phyloP scores from a whole-genome alignment of 2,797 vertebrate genomes.

The Lutjanus argentimaculatus region DNA sequence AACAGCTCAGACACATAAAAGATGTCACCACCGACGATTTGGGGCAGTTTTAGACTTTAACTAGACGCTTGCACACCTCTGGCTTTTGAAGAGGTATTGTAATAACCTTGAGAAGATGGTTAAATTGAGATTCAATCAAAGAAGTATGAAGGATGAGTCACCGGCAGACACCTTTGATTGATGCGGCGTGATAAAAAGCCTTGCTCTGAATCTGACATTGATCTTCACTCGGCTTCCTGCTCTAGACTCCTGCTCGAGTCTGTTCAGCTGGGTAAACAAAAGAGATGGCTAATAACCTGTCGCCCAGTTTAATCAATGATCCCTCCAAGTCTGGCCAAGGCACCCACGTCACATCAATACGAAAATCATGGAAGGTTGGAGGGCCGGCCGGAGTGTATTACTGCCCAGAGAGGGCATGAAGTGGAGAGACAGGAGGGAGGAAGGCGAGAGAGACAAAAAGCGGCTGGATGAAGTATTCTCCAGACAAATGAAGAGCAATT shows the following conservation, averaged over 20 bases:
- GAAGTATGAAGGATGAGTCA: conserved; percentile 53
- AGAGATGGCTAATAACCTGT: conserved; percentile 68
- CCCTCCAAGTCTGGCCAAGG: conserved; percentile 50
- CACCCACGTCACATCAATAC: conserved; percentile 46
- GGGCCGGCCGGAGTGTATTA: conserved; percentile 19
- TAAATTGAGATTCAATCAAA: conserved; percentile 65
- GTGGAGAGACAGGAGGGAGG: background rate
- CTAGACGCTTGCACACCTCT: background rate
- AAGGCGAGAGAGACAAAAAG: conserved; percentile 2
- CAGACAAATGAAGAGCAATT: conserved; percentile 29
- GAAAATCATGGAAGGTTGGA: conserved; percentile 51
- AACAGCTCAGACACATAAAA: conserved; percentile 30
- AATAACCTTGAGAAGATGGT: conserved; percentile 63
- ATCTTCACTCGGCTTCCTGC: conserved; percentile 53
- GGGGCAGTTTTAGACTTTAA: conserved; percentile 40
- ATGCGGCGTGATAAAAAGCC: conserved; percentile 55
- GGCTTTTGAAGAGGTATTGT: conserved; percentile 16
- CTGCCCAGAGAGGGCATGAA: conserved; percentile 19
- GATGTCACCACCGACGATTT: conserved; percentile 21
- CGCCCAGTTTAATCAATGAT: conserved; percentile 63
- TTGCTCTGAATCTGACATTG: conserved; percentile 55
- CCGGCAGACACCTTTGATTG: conserved; percentile 56
- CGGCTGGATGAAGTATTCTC: conserved; percentile 24
- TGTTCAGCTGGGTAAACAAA: conserved; percentile 70
- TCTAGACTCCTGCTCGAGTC: conserved; percentile 25